These are phyloP conservation scores for Nomada fucata DNA, from an alignment of 2,888 invertebrate species.

Conservation along the genomic window DNA sequence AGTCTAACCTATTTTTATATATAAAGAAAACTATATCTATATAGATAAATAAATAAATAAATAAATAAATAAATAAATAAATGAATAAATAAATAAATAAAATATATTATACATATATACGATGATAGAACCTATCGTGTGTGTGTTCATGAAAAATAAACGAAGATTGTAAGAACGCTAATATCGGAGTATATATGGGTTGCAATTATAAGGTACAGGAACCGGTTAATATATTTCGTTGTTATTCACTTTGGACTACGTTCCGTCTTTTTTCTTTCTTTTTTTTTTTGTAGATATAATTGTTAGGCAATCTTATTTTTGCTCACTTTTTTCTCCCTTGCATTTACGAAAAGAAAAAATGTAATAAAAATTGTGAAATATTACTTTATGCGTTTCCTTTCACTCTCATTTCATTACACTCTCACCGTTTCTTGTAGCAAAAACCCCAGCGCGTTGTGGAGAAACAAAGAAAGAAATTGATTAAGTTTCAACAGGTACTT, in stretches of 20 bases:
- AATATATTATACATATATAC: conserved; percentile 23
- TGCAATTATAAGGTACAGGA: conserved; percentile 59
- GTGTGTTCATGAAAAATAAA: conserved; percentile 49
- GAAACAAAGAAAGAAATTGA: neutral
- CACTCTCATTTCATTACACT: conserved; percentile 46
- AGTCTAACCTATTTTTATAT: conserved; percentile 55
- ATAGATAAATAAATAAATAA: conserved; percentile 12
- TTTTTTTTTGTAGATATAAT: conserved; percentile 54
- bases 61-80: conserved; percentile 13
- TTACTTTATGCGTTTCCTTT: conserved; percentile 57
- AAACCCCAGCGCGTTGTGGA: neutral
- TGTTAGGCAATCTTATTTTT: conserved; percentile 58
- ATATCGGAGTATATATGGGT: conserved; percentile 49
- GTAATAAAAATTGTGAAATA: conserved; percentile 66
- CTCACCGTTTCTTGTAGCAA: conserved; percentile 8
- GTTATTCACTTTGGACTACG: conserved; percentile 53
- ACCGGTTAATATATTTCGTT: conserved; percentile 61
- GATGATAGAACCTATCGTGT: conserved; percentile 52
- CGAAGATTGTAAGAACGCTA: conserved; percentile 48
- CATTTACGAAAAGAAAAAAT: conserved; percentile 56
- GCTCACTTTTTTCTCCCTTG: conserved; percentile 42
- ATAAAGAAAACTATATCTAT: conserved; percentile 26
- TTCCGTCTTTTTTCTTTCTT: conserved; percentile 13
- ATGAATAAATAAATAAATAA: conserved; percentile 12
- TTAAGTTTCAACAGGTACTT: conserved; percentile 1